Evolutionary conservation across 1,140 invertebrate genomes (phyloP).

Genomic region (Drosophila parabipectinata): DNA sequence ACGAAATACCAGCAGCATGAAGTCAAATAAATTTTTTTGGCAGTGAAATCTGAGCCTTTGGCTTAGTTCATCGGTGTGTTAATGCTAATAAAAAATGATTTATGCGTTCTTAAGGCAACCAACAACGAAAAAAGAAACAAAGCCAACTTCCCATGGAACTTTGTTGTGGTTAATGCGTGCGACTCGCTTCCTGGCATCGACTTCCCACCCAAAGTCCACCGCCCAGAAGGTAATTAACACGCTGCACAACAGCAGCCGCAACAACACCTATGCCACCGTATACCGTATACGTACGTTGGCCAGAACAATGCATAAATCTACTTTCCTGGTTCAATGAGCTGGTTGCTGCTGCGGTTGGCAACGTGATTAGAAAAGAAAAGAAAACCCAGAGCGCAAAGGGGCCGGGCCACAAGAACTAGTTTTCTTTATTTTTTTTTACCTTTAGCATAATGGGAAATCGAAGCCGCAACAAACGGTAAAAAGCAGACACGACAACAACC

Average conservation of each 20-base stretch:
- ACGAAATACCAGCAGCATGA: constrained; percentile 12
- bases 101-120: constrained; percentile 43
- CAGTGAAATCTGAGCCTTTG: constrained; percentile 22
- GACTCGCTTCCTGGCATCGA: constrained; percentile 48
- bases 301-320: constrained; percentile 66
- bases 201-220: constrained; percentile 45
- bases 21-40: constrained; percentile 20
- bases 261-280: constrained; percentile 9
- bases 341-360: constrained; percentile 53
- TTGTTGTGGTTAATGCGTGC: constrained; percentile 54
- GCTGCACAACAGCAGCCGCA: constrained; percentile 38
- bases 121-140: not conserved
- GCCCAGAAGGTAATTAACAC: constrained; percentile 66
- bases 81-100: constrained; percentile 78
- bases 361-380: constrained; percentile 67
- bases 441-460: constrained; percentile 66
- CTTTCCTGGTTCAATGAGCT: constrained; percentile 67
- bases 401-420: constrained; percentile 47
- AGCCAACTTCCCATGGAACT: constrained; percentile 32
- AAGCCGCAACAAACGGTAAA: constrained; percentile 46
- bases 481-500: constrained; percentile 7
- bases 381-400: constrained; percentile 4
- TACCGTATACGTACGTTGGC: constrained; percentile 6
- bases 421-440: constrained; percentile 38
- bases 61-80: constrained; percentile 45